Conservation (phyloP, 1,140 invertebrate genomes). For the Drosophila persimilis region DNA sequence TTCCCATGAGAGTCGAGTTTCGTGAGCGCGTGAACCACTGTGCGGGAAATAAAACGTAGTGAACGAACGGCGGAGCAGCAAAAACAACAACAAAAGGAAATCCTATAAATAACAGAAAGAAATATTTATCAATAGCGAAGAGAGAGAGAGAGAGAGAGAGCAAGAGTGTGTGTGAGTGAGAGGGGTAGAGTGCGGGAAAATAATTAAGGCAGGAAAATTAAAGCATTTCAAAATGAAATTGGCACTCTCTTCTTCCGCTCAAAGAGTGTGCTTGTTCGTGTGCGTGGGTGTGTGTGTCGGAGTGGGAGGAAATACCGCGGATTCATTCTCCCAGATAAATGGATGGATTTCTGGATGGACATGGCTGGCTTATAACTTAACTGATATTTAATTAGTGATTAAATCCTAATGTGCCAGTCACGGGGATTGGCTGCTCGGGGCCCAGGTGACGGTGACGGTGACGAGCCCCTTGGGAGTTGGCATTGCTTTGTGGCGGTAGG, state of each 20-base stretch:
- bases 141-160: background rate
- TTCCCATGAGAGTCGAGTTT: background rate
- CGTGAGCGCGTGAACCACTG: conserved; percentile 30
- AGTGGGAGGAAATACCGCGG: no score
- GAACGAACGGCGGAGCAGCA: conserved; percentile 44
- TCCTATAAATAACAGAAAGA: conserved; percentile 71
- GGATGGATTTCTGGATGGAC: no score
- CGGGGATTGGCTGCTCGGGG: background rate
- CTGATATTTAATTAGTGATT: conserved; percentile 24
- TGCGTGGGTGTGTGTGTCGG: no score
- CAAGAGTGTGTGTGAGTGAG: conserved; percentile 16
- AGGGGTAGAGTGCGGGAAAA: conserved; percentile 34
- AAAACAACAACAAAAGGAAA: conserved; percentile 55
- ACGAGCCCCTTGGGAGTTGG: background rate
- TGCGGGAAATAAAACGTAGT: conserved; percentile 64
- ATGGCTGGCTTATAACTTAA: no score
- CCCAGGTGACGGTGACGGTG: no score
- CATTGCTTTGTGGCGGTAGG: no score
- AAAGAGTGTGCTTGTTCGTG: no score
- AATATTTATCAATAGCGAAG: conserved; percentile 65
- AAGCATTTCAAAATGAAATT: conserved; percentile 36
- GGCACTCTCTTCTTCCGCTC: background rate
- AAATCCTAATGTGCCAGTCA: conserved; percentile 5
- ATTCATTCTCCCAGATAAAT: no score
- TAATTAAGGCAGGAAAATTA: conserved; percentile 45